Evolutionary conservation across 1,140 invertebrate species (phyloP).

Genomic region (Drosophila pseudoobscura): DNA sequence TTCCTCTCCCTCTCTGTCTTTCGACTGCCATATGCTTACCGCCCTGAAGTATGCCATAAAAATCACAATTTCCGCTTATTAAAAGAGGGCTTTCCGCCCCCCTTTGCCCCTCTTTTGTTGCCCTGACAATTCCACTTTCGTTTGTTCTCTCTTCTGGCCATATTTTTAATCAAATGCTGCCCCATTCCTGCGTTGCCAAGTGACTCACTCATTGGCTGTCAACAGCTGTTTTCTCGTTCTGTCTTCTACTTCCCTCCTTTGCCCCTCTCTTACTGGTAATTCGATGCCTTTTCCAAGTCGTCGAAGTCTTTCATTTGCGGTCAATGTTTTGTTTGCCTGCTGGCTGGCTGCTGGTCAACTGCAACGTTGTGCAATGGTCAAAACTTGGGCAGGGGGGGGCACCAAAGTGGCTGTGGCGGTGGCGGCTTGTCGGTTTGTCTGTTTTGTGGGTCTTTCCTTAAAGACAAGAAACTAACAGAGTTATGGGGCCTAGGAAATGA

Average conservation of each 20-base stretch:
- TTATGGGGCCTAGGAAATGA: constrained; percentile 24
- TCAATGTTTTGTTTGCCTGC: constrained; percentile 21
- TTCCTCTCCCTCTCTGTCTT: too few relatives aligned
- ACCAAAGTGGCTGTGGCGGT: constrained; percentile 43
- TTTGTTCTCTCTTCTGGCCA: neutral
- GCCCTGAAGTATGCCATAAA: constrained; percentile 59
- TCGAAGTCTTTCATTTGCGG: constrained; percentile 26
- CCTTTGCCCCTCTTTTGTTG: constrained; percentile 6
- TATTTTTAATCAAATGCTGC: constrained; percentile 43
- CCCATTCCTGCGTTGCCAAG: constrained; percentile 19
- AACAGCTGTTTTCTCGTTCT: constrained; percentile 29
- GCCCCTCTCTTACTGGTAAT: constrained; percentile 1
- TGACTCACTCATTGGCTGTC: constrained; percentile 38
- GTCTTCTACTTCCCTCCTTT: neutral
- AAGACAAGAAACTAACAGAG: constrained; percentile 11
- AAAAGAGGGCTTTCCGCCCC: constrained; percentile 7
- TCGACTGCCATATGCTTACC: constrained; percentile 8
- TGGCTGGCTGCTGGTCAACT: constrained; percentile 36
- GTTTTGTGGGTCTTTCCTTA: constrained; percentile 28
- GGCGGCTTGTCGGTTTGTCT: constrained; percentile 35
- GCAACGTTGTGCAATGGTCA: constrained; percentile 50
- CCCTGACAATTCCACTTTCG: constrained; percentile 31
- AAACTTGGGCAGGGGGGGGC: neutral
- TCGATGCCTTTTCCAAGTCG: constrained; percentile 31
- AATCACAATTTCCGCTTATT: constrained; percentile 63